Conservation (phyloP, 2,888 invertebrate genomes). For the Dendrolimus houi region DNA sequence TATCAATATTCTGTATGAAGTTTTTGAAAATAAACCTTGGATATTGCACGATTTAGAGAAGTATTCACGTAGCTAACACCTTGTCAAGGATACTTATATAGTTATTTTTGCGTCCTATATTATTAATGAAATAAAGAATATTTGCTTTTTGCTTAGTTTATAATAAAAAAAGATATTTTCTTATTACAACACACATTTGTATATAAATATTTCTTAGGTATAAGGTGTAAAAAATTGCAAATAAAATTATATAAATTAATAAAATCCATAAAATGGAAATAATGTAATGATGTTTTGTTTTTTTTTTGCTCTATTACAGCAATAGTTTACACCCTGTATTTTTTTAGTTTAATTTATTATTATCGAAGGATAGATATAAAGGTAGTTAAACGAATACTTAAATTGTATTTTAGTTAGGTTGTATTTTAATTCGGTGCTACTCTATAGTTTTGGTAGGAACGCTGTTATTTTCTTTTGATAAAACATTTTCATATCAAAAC, state of each 20-base stretch:
- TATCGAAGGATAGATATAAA: constrained; percentile 1
- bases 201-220: constrained; percentile 42
- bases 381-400: neutral
- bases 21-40: neutral
- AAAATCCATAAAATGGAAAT: constrained; percentile 45
- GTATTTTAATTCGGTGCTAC: neutral
- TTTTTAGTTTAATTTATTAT: constrained; percentile 13
- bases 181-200: constrained; percentile 48
- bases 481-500: too few species aligned
- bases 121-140: neutral
- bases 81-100: neutral
- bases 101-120: constrained; percentile 17
- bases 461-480: too few species aligned
- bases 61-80: neutral
- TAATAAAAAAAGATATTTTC: constrained; percentile 46
- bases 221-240: constrained; percentile 60
- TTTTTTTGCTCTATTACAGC: constrained; percentile 16
- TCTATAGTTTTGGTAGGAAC: neutral
- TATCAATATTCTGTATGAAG: neutral
- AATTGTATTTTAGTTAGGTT: neutral
- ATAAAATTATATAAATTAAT: constrained; percentile 14
- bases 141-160: constrained; percentile 34
- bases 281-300: constrained; percentile 3
- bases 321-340: constrained; percentile 59
- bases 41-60: neutral